phyloP scores from a whole-genome alignment of 2,888 invertebrate species.

The Ischnus inquisitorius region DNA sequence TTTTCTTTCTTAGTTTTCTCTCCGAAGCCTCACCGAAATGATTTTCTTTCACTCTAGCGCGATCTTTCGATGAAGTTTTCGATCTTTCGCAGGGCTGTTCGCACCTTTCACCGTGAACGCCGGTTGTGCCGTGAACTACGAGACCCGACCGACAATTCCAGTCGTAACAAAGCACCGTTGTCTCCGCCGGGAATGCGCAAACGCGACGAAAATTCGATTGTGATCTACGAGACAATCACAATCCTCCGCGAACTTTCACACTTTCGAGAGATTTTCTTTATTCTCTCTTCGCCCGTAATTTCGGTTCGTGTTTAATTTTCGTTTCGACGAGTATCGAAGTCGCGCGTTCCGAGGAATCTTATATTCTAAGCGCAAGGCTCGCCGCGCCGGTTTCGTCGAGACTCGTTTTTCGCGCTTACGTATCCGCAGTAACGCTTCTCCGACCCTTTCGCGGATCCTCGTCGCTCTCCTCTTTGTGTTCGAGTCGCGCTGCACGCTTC shows the following conservation, averaged over 20 bases:
- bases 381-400: background rate
- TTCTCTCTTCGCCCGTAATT: no score
- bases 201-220: background rate
- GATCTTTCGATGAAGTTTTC: background rate
- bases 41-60: background rate
- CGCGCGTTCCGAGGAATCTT: background rate
- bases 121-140: constrained; percentile 1
- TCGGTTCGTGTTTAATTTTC: background rate
- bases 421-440: background rate
- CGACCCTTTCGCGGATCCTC: background rate
- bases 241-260: background rate
- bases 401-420: background rate
- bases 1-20: constrained; percentile 10
- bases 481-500: background rate
- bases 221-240: background rate
- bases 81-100: background rate
- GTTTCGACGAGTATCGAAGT: background rate
- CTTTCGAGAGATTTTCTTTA: background rate
- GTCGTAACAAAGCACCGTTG: background rate
- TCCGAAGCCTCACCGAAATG: background rate
- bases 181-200: background rate
- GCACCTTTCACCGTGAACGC: constrained; percentile 3
- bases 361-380: background rate
- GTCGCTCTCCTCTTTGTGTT: background rate
- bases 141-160: background rate